phyloP scores from a whole-genome alignment of 2,797 vertebrate species.

The Crenuchus spilurus region DNA sequence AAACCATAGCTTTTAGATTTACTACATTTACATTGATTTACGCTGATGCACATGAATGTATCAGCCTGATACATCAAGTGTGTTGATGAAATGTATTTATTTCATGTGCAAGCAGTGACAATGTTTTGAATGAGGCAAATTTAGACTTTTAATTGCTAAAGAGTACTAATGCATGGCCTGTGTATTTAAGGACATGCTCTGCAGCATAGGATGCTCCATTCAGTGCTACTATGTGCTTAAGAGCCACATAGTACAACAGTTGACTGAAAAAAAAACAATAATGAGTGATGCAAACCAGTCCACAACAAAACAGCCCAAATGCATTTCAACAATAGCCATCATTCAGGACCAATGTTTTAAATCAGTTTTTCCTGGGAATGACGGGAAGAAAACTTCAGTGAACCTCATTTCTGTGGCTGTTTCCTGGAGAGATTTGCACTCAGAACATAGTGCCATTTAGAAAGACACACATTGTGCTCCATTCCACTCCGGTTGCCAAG shows the following conservation, averaged over 20 bases:
- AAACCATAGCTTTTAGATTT: too few species aligned
- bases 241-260: not conserved
- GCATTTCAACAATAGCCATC: not conserved
- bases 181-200: conserved; percentile 13
- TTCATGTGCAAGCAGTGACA: too few species aligned
- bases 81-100: too few species aligned
- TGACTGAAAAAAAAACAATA: not conserved
- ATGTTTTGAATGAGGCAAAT: too few species aligned
- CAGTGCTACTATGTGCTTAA: conserved; percentile 12
- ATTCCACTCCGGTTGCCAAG: conserved; percentile 35
- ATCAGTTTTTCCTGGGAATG: conserved; percentile 12
- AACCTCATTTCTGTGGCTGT: conserved; percentile 26
- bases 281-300: conserved; percentile 19
- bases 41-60: too few species aligned
- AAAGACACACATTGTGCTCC: conserved; percentile 41
- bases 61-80: too few species aligned
- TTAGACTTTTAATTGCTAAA: too few species aligned
- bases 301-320: conserved; percentile 1
- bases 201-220: conserved; percentile 4
- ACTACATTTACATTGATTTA: too few species aligned
- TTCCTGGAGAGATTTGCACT: conserved; percentile 34
- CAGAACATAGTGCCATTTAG: conserved; percentile 30
- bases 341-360: conserved; percentile 8
- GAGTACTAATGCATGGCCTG: not conserved
- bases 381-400: conserved; percentile 24